A percentile compares a stretch with the other conserved stretches of the same genome.
Conservation (phyloP, 2,888 invertebrate genomes). For the Masnerella sp. region DNA sequence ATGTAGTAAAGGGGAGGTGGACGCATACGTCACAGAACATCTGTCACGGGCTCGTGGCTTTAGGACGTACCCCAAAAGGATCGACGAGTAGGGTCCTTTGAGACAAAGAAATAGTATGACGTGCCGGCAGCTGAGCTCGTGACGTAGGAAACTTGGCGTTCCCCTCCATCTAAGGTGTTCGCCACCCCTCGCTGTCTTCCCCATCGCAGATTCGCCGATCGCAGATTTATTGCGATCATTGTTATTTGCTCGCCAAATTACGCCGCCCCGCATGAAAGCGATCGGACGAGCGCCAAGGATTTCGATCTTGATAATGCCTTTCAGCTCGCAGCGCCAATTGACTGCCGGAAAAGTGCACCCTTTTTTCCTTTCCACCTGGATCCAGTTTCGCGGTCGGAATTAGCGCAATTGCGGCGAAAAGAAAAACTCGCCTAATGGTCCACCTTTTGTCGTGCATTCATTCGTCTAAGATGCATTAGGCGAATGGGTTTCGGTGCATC, state of each 20-base stretch:
- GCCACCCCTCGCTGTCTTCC: conserved; percentile 59
- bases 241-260: conserved; percentile 30
- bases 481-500: conserved; percentile 39
- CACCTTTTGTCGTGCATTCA: conserved; percentile 46
- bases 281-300: no score
- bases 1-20: conserved; percentile 56
- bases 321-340: no score
- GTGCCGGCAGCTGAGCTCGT: conserved; percentile 75
- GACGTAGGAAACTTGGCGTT: conserved; percentile 70
- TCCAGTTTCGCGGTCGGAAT: no score
- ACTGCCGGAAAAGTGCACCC: no score
- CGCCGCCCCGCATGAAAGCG: no score
- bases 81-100: conserved; percentile 74
- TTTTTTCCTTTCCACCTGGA: no score
- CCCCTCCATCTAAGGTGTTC: conserved; percentile 63
- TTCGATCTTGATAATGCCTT: no score
- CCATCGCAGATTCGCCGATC: conserved; percentile 58
- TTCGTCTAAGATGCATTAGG: conserved; percentile 51
- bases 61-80: conserved; percentile 71
- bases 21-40: conserved; percentile 76
- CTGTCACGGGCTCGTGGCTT: conserved; percentile 71
- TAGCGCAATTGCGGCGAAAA: no score
- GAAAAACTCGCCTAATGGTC: conserved; percentile 32
- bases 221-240: conserved; percentile 57
- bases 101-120: conserved; percentile 78